Evolutionary conservation across 2,113 vertebrate species (phyloP), one percentile per base, ranked within the genome.

Genomic region (Uria aalge): DNA sequence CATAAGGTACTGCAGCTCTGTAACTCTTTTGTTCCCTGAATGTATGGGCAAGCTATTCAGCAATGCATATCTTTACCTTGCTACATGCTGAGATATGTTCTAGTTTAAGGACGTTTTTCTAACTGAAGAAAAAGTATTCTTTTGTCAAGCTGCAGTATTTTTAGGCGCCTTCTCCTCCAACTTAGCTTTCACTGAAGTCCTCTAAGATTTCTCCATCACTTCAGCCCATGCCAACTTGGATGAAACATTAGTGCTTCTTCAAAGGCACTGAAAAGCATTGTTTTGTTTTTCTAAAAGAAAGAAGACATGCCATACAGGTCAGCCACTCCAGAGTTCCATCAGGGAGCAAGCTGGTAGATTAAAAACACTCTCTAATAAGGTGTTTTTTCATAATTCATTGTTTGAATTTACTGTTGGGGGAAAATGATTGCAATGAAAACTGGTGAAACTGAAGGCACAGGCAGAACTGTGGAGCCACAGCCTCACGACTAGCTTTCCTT

Each of bases 11-110:
- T 10, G 12, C 27, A 29, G 34, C 62, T 41, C 67, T 17, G 24
- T 3, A 4, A 17, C 63, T 24, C 38, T 32, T 67, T 75, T 84
- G 60, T 95, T 88, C 69, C 50, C 27, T 84, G 32, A 43, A 30
- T 15, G 22, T 82, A 41, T 57, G 84, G 80, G 56, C 90, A 79
- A 30, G 72, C 64, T 56, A 90, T 94, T 50, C 9, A 62, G 64
- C 38, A 52, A 56, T 64, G 40, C 38, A n/a, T 40, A 21, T n/a
- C 23, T 16, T 91, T 82, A 14, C 78, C 63, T 79, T 59, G 27
- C 63, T 57, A 50, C 95, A 16, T 63, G 94, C 96, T 98, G 98
- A 94, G 97, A 97, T 93, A 75, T 94, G 96, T 26, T 94, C 97
- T 79, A 32, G 23, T 97, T 98, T 94, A 52, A 79, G 32, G 62